phyloP scores from a whole-genome alignment of 2,797 vertebrate species.

The Megalops cyprinoides region DNA sequence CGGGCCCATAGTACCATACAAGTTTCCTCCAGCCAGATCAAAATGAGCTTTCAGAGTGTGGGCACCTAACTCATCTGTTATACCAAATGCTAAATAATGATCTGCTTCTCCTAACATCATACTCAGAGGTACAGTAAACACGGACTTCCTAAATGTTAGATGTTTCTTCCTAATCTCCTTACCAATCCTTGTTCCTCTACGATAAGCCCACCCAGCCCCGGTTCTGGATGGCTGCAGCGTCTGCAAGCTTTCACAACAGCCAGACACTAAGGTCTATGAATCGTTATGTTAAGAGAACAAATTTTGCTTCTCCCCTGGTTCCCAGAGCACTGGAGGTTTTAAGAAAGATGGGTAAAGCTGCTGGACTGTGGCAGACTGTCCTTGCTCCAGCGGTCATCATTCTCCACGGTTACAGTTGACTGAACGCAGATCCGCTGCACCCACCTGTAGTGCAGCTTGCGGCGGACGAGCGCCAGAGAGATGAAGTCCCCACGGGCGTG shows the following conservation, averaged over 20 bases:
- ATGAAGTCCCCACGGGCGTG: conserved; percentile 89
- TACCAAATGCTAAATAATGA: too few relatives aligned
- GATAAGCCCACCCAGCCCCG: neutral
- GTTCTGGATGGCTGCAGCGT: neutral
- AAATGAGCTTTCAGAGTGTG: neutral
- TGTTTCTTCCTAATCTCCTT: neutral
- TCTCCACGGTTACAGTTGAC: neutral
- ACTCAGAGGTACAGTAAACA: neutral
- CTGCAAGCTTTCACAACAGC: neutral
- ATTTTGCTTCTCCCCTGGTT: too few relatives aligned
- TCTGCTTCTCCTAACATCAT: too few relatives aligned
- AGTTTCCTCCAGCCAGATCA: neutral
- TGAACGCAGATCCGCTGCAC: neutral
- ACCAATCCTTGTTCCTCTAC: neutral
- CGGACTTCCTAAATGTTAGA: neutral
- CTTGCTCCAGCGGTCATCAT: too few relatives aligned
- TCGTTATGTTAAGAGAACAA: too few relatives aligned
- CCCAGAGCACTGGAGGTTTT: too few relatives aligned
- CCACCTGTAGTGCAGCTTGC: conserved; percentile 90
- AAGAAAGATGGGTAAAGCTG: too few relatives aligned
- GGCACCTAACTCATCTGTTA: neutral
- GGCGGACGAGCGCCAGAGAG: conserved; percentile 82
- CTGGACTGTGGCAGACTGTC: too few relatives aligned
- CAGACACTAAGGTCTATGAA: neutral
- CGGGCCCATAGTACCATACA: neutral